Evolutionary conservation across 2,797 vertebrate species (phyloP), one percentile per base, ranked within the genome.

Genomic region (Triplophysa yarkandensis): DNA sequence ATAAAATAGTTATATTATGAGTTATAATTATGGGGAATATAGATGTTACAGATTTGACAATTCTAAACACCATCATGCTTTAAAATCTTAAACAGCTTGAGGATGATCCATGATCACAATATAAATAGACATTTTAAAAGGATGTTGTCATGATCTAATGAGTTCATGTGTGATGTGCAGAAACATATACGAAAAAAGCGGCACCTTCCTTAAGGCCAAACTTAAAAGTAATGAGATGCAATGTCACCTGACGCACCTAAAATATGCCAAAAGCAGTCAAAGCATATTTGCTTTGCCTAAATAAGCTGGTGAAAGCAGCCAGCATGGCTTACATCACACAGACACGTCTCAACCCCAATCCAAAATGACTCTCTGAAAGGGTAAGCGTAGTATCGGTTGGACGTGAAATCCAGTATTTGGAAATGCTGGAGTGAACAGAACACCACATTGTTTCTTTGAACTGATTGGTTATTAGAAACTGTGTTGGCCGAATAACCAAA

Each of bases 91-190:
- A n/a, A n/a, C n/a, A 16, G 28, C 7, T 10, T 57, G 9, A 34
- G 23, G 55, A 34, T 48, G 14, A 21, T 77, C 58, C 25, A 50
- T 60, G 41, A 17, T 46, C 39, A 58, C n/a, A 32, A 55, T 67
- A 75, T 16, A 48, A 75, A 67, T 44, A 44, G 76, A 44, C 16
- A 39, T 50, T n/a, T 21, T 27, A 65, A 54, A 61, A 79, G 54
- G 71, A 71, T 62, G 77, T 76, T 66, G 65, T 39, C 36, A 64
- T 32, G 66, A 57, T 74, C 19, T 50, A 4, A 50, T 1, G 2
- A 50, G 8, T 50, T 27, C 34, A 27, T 19, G 21, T 41, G 28
- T 28, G 32, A 32, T 55, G 43, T 43, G 44, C 19, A 28, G 13
- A 57, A 36, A 52, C 44, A 19, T 4, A 10, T 58, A 46, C 50